Base-by-base conservation (phyloP, 2,113 vertebrate genomes). In the Oncorhynchus masou region DNA sequence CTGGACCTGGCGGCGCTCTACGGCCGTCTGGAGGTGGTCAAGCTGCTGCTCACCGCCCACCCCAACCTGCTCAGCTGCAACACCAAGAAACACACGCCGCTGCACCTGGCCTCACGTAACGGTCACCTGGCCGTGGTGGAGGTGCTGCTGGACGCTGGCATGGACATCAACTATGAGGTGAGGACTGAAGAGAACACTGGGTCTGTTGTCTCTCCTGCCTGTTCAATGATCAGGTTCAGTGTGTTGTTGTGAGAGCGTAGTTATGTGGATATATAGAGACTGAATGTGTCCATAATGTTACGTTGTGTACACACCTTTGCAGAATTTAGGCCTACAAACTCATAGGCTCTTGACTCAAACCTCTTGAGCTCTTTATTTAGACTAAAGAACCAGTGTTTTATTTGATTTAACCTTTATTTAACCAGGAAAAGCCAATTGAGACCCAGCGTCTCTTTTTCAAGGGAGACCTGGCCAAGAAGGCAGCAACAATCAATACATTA, bases 81-180 rank as follows among this genome's bases (percentile, higher is more conserved):
- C 93, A 96, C 96, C 8, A 96, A 95, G 92, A 98, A 98, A 75
- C 97, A 99, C 86, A 99, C 97, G 0, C 97, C 98, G 0, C 92
- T 99, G 78, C 97, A 99, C 83, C 82, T 99, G 89, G 98, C 98
- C 0, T 97, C 98, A 0, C 94, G 97, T 66, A 99, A 98, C 0
- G 98, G 98, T 5, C 97, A 99, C 92, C 95, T 95, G 79, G 80
- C 93, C 0, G 97, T 97, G 76, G 97, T 99, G 20, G 94, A 95
- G 60, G 96, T 99, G 72, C 94, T 99, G 76, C 93, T 99, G 68
- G 94, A 95, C 5, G 94, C 97, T 0, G 96, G 96, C 89, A 99
- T 99, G 97, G 97, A 99, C 73, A 98, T 97, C 92, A 98, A 98
- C 92, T 97, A 97, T 39, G 95, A 97, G 96, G 98, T 97, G 91